phyloP scores from a whole-genome alignment of 2,113 vertebrate genomes.

The Furnarius figulus region DNA sequence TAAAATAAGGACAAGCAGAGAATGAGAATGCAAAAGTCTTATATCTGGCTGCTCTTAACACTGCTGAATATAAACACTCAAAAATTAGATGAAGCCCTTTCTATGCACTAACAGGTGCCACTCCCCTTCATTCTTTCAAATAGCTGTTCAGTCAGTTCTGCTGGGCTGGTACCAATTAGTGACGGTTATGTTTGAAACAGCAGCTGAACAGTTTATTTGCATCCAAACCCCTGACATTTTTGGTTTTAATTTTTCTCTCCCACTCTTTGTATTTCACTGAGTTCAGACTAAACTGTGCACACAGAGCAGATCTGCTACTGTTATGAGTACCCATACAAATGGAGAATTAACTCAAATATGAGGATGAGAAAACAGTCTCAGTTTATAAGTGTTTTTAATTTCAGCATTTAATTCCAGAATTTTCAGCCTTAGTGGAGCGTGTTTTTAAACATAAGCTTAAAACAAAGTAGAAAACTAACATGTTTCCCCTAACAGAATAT shows the following conservation, averaged over 20 bases:
- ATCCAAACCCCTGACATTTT: not conserved
- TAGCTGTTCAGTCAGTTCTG: not conserved
- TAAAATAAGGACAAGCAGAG: not conserved
- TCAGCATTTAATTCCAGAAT: not conserved
- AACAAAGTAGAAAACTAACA: not conserved
- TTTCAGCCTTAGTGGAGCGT: not conserved
- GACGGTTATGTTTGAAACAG: not conserved
- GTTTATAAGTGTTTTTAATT: not conserved
- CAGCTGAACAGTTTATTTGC: constrained; percentile 28
- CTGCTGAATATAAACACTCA: not conserved
- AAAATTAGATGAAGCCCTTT: constrained; percentile 8
- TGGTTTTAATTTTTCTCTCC: not conserved
- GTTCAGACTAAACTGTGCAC: not conserved
- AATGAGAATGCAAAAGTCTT: not conserved
- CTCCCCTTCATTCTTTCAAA: not conserved
- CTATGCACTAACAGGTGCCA: constrained; percentile 9
- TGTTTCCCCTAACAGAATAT: not conserved
- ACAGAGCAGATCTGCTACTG: not conserved
- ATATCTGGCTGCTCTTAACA: not conserved
- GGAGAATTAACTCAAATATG: not conserved
- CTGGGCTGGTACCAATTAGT: not conserved
- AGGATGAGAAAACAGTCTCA: not conserved
- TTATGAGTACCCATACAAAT: not conserved
- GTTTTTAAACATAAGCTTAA: not conserved
- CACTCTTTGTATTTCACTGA: not conserved